Evolutionary conservation across 2,113 vertebrate species (phyloP).

Genomic region (Ochotona curzoniae): DNA sequence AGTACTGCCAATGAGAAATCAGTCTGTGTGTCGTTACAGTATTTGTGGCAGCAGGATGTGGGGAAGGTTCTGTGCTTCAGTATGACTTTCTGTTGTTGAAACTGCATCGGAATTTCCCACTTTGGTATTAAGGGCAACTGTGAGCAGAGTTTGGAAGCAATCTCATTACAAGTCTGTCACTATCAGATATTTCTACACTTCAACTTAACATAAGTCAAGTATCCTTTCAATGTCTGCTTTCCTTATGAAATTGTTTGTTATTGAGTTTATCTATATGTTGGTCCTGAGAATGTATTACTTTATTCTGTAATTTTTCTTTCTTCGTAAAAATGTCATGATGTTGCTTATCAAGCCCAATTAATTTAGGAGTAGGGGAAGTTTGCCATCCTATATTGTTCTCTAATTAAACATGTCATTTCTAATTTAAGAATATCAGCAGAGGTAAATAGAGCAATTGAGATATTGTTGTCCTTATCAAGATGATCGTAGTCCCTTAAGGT

Average conservation of each 20-base stretch:
- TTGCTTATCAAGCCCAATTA: not conserved
- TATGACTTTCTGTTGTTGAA: not conserved
- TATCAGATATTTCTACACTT: not conserved
- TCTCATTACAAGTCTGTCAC: not conserved
- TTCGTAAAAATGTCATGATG: not conserved
- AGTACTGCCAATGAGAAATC: not conserved
- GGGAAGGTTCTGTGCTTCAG: not conserved
- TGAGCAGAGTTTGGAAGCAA: not conserved
- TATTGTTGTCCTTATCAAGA: slow-evolving; percentile 7
- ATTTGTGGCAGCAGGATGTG: too few species aligned
- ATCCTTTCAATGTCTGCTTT: not conserved
- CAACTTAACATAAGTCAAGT: not conserved
- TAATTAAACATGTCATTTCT: not conserved
- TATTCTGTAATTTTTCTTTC: not conserved
- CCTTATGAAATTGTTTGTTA: not conserved
- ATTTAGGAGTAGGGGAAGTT: not conserved
- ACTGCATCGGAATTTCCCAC: not conserved
- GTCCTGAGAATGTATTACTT: not conserved
- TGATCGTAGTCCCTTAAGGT: not conserved
- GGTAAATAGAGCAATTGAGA: not conserved
- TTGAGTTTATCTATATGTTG: not conserved
- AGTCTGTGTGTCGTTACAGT: not conserved
- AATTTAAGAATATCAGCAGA: not conserved
- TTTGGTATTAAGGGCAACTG: not conserved
- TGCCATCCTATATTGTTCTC: not conserved